Conservation (phyloP, 1,140 invertebrate species). For the Nymphalis io region DNA sequence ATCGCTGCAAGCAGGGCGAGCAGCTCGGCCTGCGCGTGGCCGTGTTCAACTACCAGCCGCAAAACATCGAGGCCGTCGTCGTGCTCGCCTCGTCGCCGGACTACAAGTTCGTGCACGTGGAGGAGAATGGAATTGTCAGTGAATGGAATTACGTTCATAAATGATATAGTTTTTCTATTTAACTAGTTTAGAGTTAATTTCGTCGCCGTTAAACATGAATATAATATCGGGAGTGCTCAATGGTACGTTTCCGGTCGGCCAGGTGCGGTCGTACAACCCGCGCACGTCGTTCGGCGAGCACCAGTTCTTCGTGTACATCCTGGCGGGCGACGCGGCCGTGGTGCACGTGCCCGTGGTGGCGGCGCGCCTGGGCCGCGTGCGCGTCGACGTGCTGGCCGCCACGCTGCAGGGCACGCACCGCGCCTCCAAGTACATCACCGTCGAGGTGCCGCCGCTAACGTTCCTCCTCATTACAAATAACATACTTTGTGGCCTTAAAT, state of each 20-base stretch:
- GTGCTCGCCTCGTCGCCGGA: conserved; percentile 91
- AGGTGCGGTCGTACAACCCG: conserved; percentile 90
- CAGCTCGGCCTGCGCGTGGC: conserved; percentile 95
- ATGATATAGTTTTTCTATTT: too few relatives aligned
- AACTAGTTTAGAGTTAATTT: too few relatives aligned
- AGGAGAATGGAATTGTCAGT: conserved; percentile 91
- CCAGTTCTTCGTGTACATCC: conserved; percentile 95
- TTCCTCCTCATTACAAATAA: too few relatives aligned
- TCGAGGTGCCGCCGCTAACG: conserved; percentile 81
- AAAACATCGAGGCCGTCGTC: conserved; percentile 91
- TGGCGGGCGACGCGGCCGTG: conserved; percentile 87
- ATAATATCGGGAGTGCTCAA: too few relatives aligned
- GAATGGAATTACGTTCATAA: too few relatives aligned
- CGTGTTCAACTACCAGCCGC: conserved; percentile 95
- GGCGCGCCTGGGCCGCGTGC: conserved; percentile 88
- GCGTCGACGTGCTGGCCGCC: conserved; percentile 91
- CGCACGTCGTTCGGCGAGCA: conserved; percentile 94
- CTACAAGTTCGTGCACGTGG: conserved; percentile 97
- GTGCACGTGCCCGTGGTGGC: conserved; percentile 96
- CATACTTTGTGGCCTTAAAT: too few relatives aligned
- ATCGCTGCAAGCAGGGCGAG: conserved; percentile 91
- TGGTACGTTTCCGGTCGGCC: too few relatives aligned
- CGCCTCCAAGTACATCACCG: conserved; percentile 86
- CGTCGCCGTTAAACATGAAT: too few relatives aligned
- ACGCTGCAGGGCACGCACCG: conserved; percentile 92